These are phyloP conservation scores for Embidobia sp. DNA, from an alignment of 2,888 invertebrate genomes.

Conservation along the genomic window DNA sequence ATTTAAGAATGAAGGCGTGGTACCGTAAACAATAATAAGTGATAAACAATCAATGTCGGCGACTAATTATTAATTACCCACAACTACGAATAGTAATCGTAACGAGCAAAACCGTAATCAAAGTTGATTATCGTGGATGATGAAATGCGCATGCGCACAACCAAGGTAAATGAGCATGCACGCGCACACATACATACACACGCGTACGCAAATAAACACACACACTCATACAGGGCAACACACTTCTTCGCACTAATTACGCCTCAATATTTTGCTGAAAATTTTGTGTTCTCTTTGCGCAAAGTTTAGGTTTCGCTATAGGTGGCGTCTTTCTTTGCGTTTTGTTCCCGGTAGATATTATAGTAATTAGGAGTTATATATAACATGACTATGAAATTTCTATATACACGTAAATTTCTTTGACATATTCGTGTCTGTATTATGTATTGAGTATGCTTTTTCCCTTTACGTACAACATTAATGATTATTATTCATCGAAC, in stretches of 20 bases:
- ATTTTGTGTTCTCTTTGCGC: constrained; percentile 17
- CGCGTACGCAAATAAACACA: too few species aligned
- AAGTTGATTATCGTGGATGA: too few species aligned
- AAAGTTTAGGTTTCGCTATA: constrained; percentile 2
- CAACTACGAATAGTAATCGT: too few species aligned
- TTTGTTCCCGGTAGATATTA: constrained; percentile 29
- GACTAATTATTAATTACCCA: too few species aligned
- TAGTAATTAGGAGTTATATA: constrained; percentile 14
- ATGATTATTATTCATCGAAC: constrained; percentile 76
- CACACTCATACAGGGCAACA: too few species aligned
- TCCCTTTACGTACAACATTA: constrained; percentile 77
- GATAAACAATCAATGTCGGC: too few species aligned
- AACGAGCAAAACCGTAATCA: too few species aligned
- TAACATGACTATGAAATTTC: constrained; percentile 44
- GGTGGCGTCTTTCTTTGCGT: constrained; percentile 2
- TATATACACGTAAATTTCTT: constrained; percentile 46
- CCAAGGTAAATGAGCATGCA: too few species aligned
- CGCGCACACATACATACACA: constrained; percentile 10
- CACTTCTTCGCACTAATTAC: too few species aligned
- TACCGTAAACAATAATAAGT: constrained; percentile 70
- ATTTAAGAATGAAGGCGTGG: constrained; percentile 72
- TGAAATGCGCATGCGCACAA: constrained; percentile 25
- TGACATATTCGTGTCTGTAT: constrained; percentile 54
- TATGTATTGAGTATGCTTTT: constrained; percentile 67
- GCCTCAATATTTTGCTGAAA: too few species aligned